Conservation (phyloP, 64 coral and sea anemone genomes). For the Montipora capricornis region DNA sequence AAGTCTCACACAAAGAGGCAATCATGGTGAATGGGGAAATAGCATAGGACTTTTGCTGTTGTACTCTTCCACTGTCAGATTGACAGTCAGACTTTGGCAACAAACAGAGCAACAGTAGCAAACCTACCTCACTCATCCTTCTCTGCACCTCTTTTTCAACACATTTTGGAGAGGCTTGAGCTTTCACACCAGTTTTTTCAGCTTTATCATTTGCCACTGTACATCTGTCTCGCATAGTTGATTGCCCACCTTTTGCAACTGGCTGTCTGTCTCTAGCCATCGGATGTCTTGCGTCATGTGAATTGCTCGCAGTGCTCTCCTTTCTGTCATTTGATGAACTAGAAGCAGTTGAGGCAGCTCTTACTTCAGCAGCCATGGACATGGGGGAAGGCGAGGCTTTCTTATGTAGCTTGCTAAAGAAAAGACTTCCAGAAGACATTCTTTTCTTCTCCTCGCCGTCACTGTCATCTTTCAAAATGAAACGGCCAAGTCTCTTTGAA, state of each 20-base stretch:
- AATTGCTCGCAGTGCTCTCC: not conserved
- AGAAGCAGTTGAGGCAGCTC: conserved; percentile 5
- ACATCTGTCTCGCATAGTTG: not conserved
- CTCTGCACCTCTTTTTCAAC: conserved; percentile 18
- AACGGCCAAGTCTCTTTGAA: conserved; percentile 82
- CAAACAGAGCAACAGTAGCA: not conserved
- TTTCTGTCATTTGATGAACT: conserved; percentile 13
- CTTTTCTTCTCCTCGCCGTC: conserved; percentile 70
- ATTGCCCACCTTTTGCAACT: not conserved
- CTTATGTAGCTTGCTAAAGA: conserved; percentile 75
- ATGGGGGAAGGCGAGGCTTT: conserved; percentile 62
- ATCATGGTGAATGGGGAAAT: too few relatives aligned
- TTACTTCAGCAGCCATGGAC: conserved; percentile 41
- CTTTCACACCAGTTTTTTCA: conserved; percentile 7
- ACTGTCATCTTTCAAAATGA: conserved; percentile 78
- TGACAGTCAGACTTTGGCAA: not conserved
- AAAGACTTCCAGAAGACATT: conserved; percentile 77
- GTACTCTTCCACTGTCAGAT: too few relatives aligned
- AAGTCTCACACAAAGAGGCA: too few relatives aligned
- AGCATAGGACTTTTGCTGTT: too few relatives aligned
- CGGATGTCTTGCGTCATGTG: not conserved
- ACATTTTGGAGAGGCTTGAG: conserved; percentile 26
- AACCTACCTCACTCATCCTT: conserved; percentile 21
- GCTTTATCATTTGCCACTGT: not conserved
- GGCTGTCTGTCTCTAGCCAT: conserved; percentile 12